These are phyloP conservation scores for Clunio marinus DNA, from an alignment of 2,888 invertebrate genomes.

Conservation along the genomic window DNA sequence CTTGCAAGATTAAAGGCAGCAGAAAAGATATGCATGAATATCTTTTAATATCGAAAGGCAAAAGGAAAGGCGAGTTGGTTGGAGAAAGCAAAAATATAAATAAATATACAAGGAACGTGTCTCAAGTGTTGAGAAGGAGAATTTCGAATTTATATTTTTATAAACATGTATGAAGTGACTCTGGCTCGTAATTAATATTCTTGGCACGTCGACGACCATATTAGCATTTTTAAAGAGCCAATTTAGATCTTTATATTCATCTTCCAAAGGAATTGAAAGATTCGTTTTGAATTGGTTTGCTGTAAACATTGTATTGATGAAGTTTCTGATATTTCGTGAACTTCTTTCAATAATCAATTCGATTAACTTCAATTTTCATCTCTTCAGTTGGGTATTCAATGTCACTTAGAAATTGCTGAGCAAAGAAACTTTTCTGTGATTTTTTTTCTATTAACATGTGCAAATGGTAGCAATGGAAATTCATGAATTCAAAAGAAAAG, in stretches of 20 bases:
- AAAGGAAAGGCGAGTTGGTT: too few species aligned
- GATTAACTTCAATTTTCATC: background rate
- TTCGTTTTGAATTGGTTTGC: background rate
- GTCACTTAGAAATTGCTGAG: background rate
- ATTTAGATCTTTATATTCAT: background rate
- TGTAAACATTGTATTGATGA: too few species aligned
- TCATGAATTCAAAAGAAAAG: constrained; percentile 1
- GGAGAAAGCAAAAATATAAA: background rate
- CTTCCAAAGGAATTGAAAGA: background rate
- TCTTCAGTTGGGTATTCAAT: background rate
- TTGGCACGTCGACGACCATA: background rate
- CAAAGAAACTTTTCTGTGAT: too few species aligned
- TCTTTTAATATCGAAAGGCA: too few species aligned
- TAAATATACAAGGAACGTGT: background rate
- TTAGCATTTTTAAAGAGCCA: constrained; percentile 13
- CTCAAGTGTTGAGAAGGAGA: background rate
- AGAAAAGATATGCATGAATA: too few species aligned
- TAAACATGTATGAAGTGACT: background rate
- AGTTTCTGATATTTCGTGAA: too few species aligned
- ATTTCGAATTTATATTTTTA: background rate
- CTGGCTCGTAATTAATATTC: background rate
- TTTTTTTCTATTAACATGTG: too few species aligned
- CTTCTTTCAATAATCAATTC: too few species aligned
- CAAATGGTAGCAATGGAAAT: too few species aligned
- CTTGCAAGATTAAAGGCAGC: background rate